Percentiles rank a stretch among this genome's conserved stretches.
Evolutionary conservation across 2,888 invertebrate species (phyloP).

Genomic region (Lasioglossum leucozonium): DNA sequence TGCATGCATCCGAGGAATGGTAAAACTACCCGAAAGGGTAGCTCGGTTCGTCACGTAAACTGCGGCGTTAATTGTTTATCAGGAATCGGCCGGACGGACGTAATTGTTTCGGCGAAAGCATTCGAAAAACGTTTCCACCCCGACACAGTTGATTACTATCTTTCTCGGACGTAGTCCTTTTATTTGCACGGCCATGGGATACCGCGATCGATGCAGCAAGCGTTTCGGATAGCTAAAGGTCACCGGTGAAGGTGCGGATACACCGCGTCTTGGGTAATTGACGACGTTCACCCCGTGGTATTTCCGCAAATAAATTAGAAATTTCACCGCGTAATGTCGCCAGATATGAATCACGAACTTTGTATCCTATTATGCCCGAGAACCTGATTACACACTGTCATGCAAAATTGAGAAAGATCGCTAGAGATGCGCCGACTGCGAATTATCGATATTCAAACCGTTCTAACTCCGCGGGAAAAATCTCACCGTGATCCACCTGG

Average conservation of each 20-base stretch:
- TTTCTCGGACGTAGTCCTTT: slow-evolving; percentile 48
- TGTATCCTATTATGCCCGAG: neutral
- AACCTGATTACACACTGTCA: neutral
- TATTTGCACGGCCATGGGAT: slow-evolving; percentile 54
- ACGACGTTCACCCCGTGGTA: slow-evolving; percentile 49
- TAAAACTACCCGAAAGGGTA: neutral
- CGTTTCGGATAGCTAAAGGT: slow-evolving; percentile 64
- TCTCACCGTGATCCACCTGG: too few relatives aligned
- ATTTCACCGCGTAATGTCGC: slow-evolving; percentile 27
- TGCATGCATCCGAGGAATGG: neutral
- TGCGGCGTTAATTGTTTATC: slow-evolving; percentile 34
- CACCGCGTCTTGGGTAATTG: slow-evolving; percentile 48
- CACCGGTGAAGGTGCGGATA: slow-evolving; percentile 60
- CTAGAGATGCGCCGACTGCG: neutral
- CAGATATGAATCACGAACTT: slow-evolving; percentile 28
- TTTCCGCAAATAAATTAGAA: slow-evolving; percentile 54
- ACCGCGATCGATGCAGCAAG: slow-evolving; percentile 63
- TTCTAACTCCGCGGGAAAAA: too few relatives aligned
- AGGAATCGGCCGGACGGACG: slow-evolving; percentile 27
- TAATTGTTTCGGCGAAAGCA: slow-evolving; percentile 48
- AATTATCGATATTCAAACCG: neutral
- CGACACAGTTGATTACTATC: slow-evolving; percentile 59
- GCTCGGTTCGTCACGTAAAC: neutral
- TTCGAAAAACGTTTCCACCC: slow-evolving; percentile 7
- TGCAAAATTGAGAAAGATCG: neutral